Evolutionary conservation across 1,140 invertebrate genomes (phyloP), one percentile per base, ranked within the genome.

Genomic region (Thaumetopoea pityocampa): DNA sequence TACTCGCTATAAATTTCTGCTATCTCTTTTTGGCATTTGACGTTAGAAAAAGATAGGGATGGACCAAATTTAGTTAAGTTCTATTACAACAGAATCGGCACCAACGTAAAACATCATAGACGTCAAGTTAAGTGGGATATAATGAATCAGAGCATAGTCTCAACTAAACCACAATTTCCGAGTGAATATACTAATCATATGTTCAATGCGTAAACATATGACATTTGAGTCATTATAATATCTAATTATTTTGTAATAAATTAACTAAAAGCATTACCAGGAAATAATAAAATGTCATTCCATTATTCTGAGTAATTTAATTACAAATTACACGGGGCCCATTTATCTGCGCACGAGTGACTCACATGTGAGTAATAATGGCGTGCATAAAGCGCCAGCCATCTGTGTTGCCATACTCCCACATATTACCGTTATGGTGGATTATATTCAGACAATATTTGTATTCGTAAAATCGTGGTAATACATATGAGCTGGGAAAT

Each of bases 331-430:
- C 18, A 41, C 12, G 24, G 28, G n/a, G 28, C 32, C 30, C 24
- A 41, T 47, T 51, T 53, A 54, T 50, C 45, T 18, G 47, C 27
- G 51, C 62, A 67, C 51, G 66, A 47, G 65, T 81, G 77, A 78
- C 42, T 81, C 77, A 81, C 44, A 62, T 54, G 57, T 73, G 70
- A 68, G 45, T 70, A 66, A 69, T 48, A 41, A 46, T 40, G 48
- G 24, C 19, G 38, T 11, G 18, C 18, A n/a, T n/a, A 55, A 56
- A 55, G 55, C 53, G 51, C 34, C 51, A 40, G 35, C 32, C 15
- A 15, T 24, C 32, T 11, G 32, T 44, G 41, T 26, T 43, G 20
- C 40, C 28, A 41, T 18, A 17, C 12, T 10, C 30, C 18, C 16
- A 17, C 14, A 41, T 32, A 30, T 41, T 18, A 18, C 37, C 28